Percentiles rank a stretch among this genome's conserved stretches.
phyloP scores from a whole-genome alignment of 2,888 invertebrate genomes.

The Sepioteuthis lessoniana region DNA sequence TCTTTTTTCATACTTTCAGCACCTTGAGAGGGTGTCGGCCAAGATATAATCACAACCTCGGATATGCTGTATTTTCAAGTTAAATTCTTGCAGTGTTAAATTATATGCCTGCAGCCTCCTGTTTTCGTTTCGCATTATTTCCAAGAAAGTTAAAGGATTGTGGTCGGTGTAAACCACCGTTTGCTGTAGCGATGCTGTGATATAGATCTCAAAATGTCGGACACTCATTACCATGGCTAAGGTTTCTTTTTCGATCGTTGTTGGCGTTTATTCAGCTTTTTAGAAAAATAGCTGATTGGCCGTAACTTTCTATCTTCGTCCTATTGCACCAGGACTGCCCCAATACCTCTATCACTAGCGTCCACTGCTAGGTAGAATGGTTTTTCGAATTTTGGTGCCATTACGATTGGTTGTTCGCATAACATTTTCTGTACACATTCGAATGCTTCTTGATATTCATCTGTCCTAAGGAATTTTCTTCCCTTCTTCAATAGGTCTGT shows the following conservation, averaged over 20 bases:
- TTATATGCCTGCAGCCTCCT: too few relatives aligned
- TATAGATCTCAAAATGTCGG: too few relatives aligned
- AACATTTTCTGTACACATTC: constrained; percentile 60
- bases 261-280: constrained; percentile 56
- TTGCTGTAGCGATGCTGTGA: too few relatives aligned
- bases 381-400: constrained; percentile 49
- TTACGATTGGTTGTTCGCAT: constrained; percentile 51
- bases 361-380: constrained; percentile 58
- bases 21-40: too few relatives aligned
- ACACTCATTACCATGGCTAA: constrained; percentile 52
- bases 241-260: constrained; percentile 55
- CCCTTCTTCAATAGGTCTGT: constrained; percentile 53
- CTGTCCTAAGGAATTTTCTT: constrained; percentile 60
- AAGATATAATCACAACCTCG: too few relatives aligned
- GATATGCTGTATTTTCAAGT: too few relatives aligned
- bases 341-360: constrained; percentile 59
- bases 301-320: constrained; percentile 54
- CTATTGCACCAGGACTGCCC: constrained; percentile 58
- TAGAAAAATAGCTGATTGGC: too few relatives aligned
- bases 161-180: too few relatives aligned
- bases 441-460: constrained; percentile 63
- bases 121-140: too few relatives aligned
- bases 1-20: too few relatives aligned
- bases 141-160: too few relatives aligned
- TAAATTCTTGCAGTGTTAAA: too few relatives aligned